Percentiles rank a stretch among this genome's conserved stretches.
Evolutionary conservation across 2,888 invertebrate species (phyloP).

Genomic region (Arge pagana): DNA sequence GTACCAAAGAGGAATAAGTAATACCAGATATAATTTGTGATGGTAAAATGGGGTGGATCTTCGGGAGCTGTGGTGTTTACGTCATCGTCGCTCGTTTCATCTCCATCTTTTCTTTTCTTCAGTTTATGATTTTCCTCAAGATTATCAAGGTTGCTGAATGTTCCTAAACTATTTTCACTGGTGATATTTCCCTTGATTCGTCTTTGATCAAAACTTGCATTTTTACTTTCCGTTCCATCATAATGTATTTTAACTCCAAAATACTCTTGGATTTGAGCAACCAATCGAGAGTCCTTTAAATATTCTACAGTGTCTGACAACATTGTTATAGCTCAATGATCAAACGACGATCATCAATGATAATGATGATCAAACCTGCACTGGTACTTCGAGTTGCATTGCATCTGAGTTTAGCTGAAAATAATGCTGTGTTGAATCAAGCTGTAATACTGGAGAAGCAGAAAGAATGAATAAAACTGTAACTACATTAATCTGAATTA

Average conservation of each 20-base stretch:
- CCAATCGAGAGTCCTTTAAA: conserved; percentile 76
- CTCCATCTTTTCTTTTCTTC: conserved; percentile 24
- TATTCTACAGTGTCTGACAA: conserved; percentile 61
- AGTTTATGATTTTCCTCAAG: conserved; percentile 18
- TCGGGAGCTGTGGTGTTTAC: conserved; percentile 54
- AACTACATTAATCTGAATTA: no score
- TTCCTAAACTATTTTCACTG: conserved; percentile 30
- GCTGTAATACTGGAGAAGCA: no score
- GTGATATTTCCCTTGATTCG: conserved; percentile 56
- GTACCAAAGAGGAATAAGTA: conserved; percentile 85
- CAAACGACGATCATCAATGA: no score
- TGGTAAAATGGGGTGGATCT: conserved; percentile 59
- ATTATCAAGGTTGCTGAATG: conserved; percentile 17
- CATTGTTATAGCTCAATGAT: no score
- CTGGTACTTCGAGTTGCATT: no score
- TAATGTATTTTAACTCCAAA: conserved; percentile 71
- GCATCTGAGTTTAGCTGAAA: no score
- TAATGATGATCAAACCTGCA: no score
- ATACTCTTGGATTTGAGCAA: conserved; percentile 77
- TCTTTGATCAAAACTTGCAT: conserved; percentile 23
- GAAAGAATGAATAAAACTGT: no score
- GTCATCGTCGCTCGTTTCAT: conserved; percentile 52
- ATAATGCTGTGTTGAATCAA: no score
- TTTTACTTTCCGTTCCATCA: conserved; percentile 38
- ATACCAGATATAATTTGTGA: conserved; percentile 80